These are phyloP conservation scores for Ctenochaetus hawaiiensis DNA, from an alignment of 2,797 vertebrate species.

Conservation along the genomic window DNA sequence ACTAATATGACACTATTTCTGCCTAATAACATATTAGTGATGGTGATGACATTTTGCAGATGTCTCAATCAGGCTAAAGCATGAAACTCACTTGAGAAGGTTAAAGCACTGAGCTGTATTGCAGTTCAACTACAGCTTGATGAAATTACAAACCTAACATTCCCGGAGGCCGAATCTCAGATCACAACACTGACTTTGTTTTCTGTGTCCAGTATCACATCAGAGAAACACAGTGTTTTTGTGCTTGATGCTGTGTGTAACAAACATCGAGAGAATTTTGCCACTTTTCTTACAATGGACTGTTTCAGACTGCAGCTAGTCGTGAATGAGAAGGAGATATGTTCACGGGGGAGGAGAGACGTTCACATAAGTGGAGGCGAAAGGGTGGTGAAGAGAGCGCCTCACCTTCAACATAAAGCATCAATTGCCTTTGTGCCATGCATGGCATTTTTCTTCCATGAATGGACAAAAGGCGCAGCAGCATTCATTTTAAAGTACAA, in stretches of 20 bases:
- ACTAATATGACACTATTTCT: no score
- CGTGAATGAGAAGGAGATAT: constrained; percentile 22
- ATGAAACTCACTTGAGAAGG: background rate
- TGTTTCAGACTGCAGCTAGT: constrained; percentile 39
- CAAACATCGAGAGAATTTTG: constrained; percentile 34
- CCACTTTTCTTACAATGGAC: constrained; percentile 34
- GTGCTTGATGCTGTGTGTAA: constrained; percentile 16
- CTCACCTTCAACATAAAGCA: constrained; percentile 62
- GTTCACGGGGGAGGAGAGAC: background rate
- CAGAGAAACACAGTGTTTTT: constrained; percentile 6
- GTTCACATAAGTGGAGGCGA: constrained; percentile 4
- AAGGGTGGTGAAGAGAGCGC: constrained; percentile 10
- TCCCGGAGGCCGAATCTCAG: background rate
- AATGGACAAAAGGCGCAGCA: constrained; percentile 34
- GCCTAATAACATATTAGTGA: no score
- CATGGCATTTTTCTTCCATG: constrained; percentile 14
- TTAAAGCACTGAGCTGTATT: background rate
- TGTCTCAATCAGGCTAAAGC: background rate
- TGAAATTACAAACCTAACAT: background rate
- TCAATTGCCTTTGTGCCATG: constrained; percentile 35
- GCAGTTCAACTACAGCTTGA: background rate
- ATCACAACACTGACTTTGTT: background rate
- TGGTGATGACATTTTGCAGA: background rate
- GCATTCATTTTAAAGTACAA: constrained; percentile 48
- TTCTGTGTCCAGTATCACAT: background rate